Evolutionary conservation across 1,140 invertebrate species (phyloP), one percentile per base, ranked within the genome.

Genomic region (Nymphalis io): DNA sequence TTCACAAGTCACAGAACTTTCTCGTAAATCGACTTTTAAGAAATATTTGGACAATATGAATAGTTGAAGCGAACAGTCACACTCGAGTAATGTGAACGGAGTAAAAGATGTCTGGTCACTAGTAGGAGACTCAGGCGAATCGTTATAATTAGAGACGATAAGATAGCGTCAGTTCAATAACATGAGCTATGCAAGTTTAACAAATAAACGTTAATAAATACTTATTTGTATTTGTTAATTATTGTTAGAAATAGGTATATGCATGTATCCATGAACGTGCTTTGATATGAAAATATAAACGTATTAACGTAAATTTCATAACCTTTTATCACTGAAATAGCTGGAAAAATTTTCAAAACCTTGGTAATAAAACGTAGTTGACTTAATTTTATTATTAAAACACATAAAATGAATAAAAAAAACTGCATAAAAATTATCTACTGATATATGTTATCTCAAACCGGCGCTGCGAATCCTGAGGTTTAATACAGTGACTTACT

Each of bases 101-200:
- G 66, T 38, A 62, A 67, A 66, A 59, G 48, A 69, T 69, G 64
- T 62, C 70, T 69, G 72, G 68, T 61, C 74, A 82, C 72, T 82
- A 74, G 53, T 74, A 72, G 68, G 59, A 67, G 68, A 68, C 68
- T 65, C 63, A 55, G 38, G 75, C 64, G 76, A 79, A 81, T 74
- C 78, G 72, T 84, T 83, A 81, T 83, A 83, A 82, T 81, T 84
- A 48, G 46, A 70, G 64, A 58, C 74, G 84, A 90, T 90, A 90
- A 90, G 85, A 89, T 89, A 88, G 75, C 64, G 72, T 51, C 76
- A 83, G 83, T 89, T 87, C 84, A 90, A 88, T 87, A 87, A 80
- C 82, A 84, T 81, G 69, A 76, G 72, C 73, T 74, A 71, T 75
- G 42, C 68, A 76, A 44, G 60, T 66, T 70, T 44, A 27, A 63